Conservation (phyloP, 2,888 invertebrate genomes). For the Drosophila paranaensis region DNA sequence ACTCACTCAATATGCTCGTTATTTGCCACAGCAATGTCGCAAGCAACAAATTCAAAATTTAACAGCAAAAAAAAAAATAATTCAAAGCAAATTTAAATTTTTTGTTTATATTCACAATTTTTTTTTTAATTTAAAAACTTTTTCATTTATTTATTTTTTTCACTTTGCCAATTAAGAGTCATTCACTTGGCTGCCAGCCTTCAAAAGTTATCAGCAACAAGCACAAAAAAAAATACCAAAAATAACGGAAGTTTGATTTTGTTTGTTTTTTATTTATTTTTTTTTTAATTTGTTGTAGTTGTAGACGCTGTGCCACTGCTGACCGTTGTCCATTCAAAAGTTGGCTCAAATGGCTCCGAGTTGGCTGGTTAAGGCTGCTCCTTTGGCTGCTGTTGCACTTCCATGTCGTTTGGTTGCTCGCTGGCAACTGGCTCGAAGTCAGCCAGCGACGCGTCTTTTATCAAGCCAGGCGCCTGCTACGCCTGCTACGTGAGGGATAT, state of each 20-base stretch:
- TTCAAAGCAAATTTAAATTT: not conserved
- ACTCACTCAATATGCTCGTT: constrained; percentile 8
- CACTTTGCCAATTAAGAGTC: constrained; percentile 30
- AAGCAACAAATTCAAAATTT: constrained; percentile 1
- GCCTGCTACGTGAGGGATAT: constrained; percentile 27
- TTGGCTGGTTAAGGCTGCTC: constrained; percentile 13
- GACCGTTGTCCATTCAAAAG: constrained; percentile 30
- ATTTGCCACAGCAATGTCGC: not conserved
- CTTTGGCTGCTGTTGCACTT: constrained; percentile 31
- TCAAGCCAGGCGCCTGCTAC: constrained; percentile 18
- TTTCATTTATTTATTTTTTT: not conserved
- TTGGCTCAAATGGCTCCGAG: not conserved
- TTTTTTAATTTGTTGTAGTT: not conserved
- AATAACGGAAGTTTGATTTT: constrained; percentile 5
- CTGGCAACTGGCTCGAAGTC: constrained; percentile 62
- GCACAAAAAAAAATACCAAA: constrained; percentile 7
- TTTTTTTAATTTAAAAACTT: not conserved
- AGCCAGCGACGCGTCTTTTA: constrained; percentile 47
- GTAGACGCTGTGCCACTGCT: constrained; percentile 6
- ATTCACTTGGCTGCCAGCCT: constrained; percentile 38
- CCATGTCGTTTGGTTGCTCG: constrained; percentile 57
- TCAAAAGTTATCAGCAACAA: constrained; percentile 26
- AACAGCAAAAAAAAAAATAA: not conserved
- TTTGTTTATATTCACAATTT: constrained; percentile 4
- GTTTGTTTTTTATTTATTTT: not conserved